Evolutionary conservation across 2,113 vertebrate genomes (phyloP).

Genomic region (Scophthalmus maximus): DNA sequence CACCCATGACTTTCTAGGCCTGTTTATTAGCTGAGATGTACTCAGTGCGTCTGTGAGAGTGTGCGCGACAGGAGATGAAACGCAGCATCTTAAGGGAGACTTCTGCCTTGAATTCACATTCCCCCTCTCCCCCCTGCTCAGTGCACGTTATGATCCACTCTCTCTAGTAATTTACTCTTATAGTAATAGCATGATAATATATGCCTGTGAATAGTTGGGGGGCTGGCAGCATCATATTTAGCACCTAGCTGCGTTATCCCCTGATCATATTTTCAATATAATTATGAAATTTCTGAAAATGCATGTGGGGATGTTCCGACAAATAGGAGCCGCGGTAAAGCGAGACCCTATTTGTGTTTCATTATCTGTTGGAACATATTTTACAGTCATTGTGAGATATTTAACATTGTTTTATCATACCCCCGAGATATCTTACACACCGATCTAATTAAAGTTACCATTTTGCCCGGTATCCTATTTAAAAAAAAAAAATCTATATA

Average conservation of each 20-base stretch:
- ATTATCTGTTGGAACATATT: conserved; percentile 87
- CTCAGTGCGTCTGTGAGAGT: conserved; percentile 6
- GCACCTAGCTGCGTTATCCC: conserved; percentile 71
- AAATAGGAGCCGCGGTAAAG: conserved; percentile 79
- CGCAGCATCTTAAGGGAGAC: conserved; percentile 31
- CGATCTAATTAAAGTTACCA: conserved; percentile 86
- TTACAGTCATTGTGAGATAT: conserved; percentile 84
- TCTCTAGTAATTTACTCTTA: conserved; percentile 52
- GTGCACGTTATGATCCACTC: conserved; percentile 13
- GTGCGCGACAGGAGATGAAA: conserved; percentile 28
- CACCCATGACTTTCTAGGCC: conserved; percentile 63
- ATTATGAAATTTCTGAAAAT: conserved; percentile 78
- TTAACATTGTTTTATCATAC: conserved; percentile 87
- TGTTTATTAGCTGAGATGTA: conserved; percentile 65
- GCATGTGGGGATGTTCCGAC: conserved; percentile 73
- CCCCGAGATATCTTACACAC: conserved; percentile 86
- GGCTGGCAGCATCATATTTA: conserved; percentile 69
- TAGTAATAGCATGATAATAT: conserved; percentile 70
- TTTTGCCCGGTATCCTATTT: conserved; percentile 85
- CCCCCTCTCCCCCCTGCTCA: not conserved
- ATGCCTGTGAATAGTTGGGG: conserved; percentile 65
- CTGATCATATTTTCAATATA: conserved; percentile 77
- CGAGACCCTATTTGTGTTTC: conserved; percentile 84
- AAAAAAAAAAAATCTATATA: conserved; percentile 84
- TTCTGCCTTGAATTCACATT: not conserved